A percentile compares a stretch with the other conserved stretches of the same genome.
Evolutionary conservation across 2,113 vertebrate genomes (phyloP).

Genomic region (Ascaphus truei): DNA sequence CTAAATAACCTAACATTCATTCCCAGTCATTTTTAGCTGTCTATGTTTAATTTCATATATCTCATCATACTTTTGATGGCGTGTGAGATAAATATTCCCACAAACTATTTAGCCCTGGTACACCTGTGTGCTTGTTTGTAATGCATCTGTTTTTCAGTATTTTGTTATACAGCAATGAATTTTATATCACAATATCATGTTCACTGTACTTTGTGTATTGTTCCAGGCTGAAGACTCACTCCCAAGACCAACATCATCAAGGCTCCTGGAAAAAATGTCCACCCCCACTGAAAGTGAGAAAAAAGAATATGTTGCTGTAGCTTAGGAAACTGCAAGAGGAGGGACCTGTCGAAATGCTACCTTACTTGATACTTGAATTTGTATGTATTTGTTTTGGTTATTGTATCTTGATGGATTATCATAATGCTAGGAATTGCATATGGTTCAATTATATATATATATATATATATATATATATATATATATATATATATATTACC

Average conservation of each 20-base stretch:
- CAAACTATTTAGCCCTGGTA: too few species aligned
- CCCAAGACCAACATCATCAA: constrained; percentile 30
- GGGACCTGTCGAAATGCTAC: not conserved
- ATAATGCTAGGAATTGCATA: not conserved
- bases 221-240: constrained; percentile 22
- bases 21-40: too few species aligned
- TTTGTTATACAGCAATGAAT: too few species aligned
- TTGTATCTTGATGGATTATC: not conserved
- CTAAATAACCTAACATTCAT: too few species aligned
- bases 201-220: not conserved
- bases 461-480: not conserved
- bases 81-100: too few species aligned
- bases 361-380: constrained; percentile 34
- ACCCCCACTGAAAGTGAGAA: constrained; percentile 2
- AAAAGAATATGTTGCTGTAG: not conserved
- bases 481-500: not conserved
- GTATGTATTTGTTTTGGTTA: constrained; percentile 10
- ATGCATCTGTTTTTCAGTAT: too few species aligned
- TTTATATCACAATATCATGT: too few species aligned
- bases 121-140: too few species aligned
- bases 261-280: constrained; percentile 23
- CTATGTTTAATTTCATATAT: too few species aligned
- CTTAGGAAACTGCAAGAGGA: not conserved
- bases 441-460: not conserved
- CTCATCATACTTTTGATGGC: too few species aligned